phyloP scores from a whole-genome alignment of 2,113 vertebrate genomes.

The Lepidothrix coronata region DNA sequence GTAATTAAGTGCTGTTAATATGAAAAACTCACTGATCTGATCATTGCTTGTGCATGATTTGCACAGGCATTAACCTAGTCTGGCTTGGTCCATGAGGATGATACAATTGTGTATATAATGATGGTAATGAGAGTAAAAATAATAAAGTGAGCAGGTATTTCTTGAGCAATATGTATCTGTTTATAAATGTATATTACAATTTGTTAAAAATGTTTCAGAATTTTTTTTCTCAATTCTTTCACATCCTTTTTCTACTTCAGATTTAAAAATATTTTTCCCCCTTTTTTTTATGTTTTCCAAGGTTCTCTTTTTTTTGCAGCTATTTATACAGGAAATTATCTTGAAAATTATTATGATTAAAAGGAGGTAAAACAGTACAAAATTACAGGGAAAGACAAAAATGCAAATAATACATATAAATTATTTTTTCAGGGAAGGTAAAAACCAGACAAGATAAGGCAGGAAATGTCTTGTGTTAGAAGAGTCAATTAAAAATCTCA shows the following conservation, averaged over 20 bases:
- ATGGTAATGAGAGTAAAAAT: background rate
- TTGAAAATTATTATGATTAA: background rate
- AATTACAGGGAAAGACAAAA: background rate
- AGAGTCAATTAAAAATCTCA: background rate
- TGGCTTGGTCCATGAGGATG: background rate
- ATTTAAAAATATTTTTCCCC: background rate
- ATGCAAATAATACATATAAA: background rate
- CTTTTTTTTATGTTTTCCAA: background rate
- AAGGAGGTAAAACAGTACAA: background rate
- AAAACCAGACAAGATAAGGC: background rate
- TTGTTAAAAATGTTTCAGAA: background rate
- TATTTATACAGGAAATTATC: background rate
- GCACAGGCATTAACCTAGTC: background rate
- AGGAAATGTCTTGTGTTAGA: background rate
- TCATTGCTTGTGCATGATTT: background rate
- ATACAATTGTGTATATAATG: background rate
- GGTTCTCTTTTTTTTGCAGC: background rate
- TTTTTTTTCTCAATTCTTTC: background rate
- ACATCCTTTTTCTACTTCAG: background rate
- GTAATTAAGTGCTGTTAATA: slow-evolving; percentile 3
- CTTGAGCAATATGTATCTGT: background rate
- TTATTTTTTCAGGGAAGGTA: background rate
- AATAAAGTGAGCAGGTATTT: background rate
- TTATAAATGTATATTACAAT: background rate
- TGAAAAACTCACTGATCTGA: background rate